These are phyloP conservation scores for Drosophila peninsularis DNA, from an alignment of 2,888 invertebrate genomes.

Conservation along the genomic window DNA sequence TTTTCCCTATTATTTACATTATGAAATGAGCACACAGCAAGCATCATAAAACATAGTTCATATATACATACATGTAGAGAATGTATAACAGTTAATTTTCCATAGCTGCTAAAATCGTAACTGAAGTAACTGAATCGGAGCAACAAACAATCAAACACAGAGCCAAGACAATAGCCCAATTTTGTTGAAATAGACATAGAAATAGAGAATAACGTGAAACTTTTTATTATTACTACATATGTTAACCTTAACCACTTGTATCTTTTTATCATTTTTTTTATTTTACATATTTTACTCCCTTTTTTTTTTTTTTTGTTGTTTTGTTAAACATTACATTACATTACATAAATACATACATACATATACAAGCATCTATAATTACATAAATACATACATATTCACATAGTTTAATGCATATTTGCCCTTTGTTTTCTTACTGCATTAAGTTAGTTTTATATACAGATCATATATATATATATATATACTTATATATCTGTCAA, in stretches of 20 bases:
- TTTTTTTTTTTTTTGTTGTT: conserved; percentile 36
- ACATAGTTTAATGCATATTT: conserved; percentile 42
- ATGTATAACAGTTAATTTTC: conserved; percentile 41
- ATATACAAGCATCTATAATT: conserved; percentile 28
- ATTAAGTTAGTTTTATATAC: conserved; percentile 26
- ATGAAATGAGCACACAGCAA: conserved; percentile 9
- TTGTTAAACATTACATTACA: conserved; percentile 46
- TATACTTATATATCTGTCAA: background rate
- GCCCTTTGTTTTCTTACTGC: conserved; percentile 36
- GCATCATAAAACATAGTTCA: background rate
- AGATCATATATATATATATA: background rate
- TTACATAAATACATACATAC: conserved; percentile 16
- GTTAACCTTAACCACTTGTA: conserved; percentile 10
- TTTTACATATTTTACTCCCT: conserved; percentile 7
- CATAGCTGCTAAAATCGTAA: conserved; percentile 54
- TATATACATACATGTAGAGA: conserved; percentile 12
- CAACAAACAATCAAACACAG: conserved; percentile 83
- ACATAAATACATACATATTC: conserved; percentile 32
- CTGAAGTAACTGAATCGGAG: conserved; percentile 78
- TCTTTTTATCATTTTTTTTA: conserved; percentile 12
- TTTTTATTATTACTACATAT: conserved; percentile 33
- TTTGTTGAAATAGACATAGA: conserved; percentile 57
- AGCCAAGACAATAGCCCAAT: conserved; percentile 81
- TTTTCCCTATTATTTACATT: background rate
- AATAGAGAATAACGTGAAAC: conserved; percentile 30